Percentiles rank a stretch among this genome's conserved stretches.
Evolutionary conservation across 1,140 invertebrate species (phyloP).

Genomic region (Diabrotica undecimpunctata): DNA sequence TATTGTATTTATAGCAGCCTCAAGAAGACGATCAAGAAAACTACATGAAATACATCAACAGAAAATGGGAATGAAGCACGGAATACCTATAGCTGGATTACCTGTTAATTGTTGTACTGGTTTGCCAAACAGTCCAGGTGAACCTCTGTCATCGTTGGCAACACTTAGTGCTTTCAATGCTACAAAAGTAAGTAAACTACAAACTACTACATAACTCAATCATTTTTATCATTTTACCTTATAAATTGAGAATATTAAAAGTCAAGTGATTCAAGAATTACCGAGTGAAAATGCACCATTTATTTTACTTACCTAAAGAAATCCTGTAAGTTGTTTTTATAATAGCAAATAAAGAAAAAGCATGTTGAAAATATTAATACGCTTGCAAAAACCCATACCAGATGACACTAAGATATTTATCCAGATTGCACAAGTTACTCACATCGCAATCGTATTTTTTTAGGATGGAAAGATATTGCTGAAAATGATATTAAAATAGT

Average conservation of each 20-base stretch:
- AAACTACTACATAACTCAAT: background rate
- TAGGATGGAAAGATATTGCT: too few species aligned
- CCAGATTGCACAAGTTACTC: too few species aligned
- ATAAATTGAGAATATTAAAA: background rate
- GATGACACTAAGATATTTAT: too few species aligned
- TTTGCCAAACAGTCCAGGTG: conserved; percentile 66
- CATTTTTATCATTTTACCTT: background rate
- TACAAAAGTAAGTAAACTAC: conserved; percentile 56
- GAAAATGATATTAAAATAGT: too few species aligned
- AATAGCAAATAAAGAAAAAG: too few species aligned
- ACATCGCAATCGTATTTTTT: too few species aligned
- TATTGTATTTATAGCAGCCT: conserved; percentile 82
- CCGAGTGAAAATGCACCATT: too few species aligned
- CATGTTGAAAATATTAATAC: too few species aligned
- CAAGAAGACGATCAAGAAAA: conserved; percentile 65
- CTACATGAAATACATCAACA: conserved; percentile 69
- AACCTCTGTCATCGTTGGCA: conserved; percentile 78
- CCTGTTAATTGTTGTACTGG: conserved; percentile 73
- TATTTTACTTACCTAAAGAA: too few species aligned
- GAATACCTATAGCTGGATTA: conserved; percentile 63
- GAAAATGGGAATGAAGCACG: conserved; percentile 55
- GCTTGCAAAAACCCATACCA: too few species aligned
- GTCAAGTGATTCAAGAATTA: background rate
- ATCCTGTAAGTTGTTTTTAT: too few species aligned
- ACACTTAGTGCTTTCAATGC: conserved; percentile 72